Conservation (phyloP, 2,113 vertebrate species). For the Atrichornis clamosus region DNA sequence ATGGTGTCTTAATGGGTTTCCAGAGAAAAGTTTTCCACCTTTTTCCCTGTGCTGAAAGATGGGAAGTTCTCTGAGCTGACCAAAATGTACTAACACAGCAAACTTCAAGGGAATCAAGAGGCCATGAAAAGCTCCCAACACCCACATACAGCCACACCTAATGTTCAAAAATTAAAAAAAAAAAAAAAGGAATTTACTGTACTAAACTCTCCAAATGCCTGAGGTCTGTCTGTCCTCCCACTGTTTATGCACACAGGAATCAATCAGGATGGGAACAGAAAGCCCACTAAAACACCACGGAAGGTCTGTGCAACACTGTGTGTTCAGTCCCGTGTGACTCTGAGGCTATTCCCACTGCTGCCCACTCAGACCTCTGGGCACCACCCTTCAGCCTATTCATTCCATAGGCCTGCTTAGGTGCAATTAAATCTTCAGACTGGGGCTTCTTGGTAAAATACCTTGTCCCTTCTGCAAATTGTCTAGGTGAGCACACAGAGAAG, state of each 20-base stretch:
- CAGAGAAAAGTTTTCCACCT: not conserved
- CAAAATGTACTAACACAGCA: not conserved
- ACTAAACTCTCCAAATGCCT: not conserved
- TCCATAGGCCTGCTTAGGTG: not conserved
- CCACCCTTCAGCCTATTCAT: not conserved
- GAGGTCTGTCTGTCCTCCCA: not conserved
- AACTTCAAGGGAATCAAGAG: not conserved
- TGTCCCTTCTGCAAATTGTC: not conserved
- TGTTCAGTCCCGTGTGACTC: rapidly evolving
- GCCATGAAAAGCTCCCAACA: not conserved
- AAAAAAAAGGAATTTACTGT: not conserved
- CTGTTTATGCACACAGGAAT: not conserved
- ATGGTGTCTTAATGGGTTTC: not conserved
- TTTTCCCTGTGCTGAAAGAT: not conserved
- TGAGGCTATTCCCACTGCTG: not conserved
- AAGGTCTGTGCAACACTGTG: not conserved
- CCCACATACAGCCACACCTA: not conserved
- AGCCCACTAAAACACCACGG: not conserved
- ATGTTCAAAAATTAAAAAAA: not conserved
- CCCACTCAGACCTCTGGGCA: not conserved
- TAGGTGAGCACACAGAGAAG: not conserved
- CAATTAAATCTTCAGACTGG: not conserved
- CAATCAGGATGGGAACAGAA: not conserved
- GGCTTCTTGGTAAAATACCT: not conserved
- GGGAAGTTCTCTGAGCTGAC: not conserved